Base-by-base conservation (phyloP, 2,113 vertebrate species). In the Antigone vipio region DNA sequence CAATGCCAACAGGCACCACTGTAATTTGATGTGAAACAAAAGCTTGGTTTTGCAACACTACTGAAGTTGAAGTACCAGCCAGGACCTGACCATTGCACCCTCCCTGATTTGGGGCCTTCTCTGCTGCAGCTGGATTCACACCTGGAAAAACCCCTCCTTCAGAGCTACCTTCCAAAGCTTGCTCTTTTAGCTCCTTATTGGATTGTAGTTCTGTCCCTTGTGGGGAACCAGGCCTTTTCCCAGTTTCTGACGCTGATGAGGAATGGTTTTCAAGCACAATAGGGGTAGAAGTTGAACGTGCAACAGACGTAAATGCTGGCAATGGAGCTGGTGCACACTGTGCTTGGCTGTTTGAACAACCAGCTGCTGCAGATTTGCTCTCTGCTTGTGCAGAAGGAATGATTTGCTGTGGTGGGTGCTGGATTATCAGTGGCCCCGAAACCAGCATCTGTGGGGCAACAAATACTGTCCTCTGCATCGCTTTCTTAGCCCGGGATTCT, bases 361-460 rank as follows among this genome's bases (percentile, higher is more conserved):
- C 42, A 50, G 12, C 80, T 38, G 86, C 69, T 68, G 63, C 53
- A 81, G 15, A 29, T 9, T 9, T 45, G 88, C 6, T 84, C 52
- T 3, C 40, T 21, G 47, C 45, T 68, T 58, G 47, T 34, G 42
- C 12, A 5, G 78, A 12, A 12, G 85, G 92, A 40, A 92, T 7
- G 26, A 79, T 52, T 7, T 82, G 88, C 4, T 79, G 94, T 20
- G 92, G 58, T 34, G 93, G 17, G 4, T 94, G 96, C 75, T 93
- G 95, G 66, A 98, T 93, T 47, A 97, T 23, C 69, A 98, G 19
- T 8, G 97, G 87, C 2, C 97, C 87, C 2, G 98, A 93, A 30
- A 98, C 26, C 49, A 98, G 49, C 80, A 98, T 11, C n/a, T 75
- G 96, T 4, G 96, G 67, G 3, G 95, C 30, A 11, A 95, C 45